Percentiles rank a stretch among this genome's conserved stretches.
phyloP scores from a whole-genome alignment of 2,797 vertebrate genomes.

The Anableps anableps region DNA sequence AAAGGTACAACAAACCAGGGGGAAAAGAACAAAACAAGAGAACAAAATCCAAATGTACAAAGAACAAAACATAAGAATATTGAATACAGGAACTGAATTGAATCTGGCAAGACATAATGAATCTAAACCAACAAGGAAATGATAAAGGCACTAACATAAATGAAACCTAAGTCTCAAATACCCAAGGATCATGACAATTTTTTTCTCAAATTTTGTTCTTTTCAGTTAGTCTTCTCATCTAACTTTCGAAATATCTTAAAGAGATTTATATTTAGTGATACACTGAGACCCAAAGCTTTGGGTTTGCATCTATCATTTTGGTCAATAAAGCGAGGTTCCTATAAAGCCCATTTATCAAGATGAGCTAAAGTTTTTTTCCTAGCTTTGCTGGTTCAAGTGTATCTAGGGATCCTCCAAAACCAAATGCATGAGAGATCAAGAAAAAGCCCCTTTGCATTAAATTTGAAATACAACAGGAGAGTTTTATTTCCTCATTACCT shows the following conservation, averaged over 20 bases:
- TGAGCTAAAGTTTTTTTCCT: slow-evolving; percentile 13
- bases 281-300: neutral
- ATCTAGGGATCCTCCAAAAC: slow-evolving; percentile 11
- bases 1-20: too few species aligned
- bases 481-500: slow-evolving; percentile 22
- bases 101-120: too few species aligned
- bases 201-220: neutral
- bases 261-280: neutral
- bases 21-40: neutral
- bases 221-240: neutral
- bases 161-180: neutral
- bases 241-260: neutral
- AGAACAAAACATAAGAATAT: too few species aligned
- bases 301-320: slow-evolving; percentile 12
- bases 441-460: slow-evolving; percentile 11
- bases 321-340: slow-evolving; percentile 36
- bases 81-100: too few species aligned
- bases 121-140: neutral
- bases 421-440: slow-evolving; percentile 17
- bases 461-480: slow-evolving; percentile 42
- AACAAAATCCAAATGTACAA: neutral
- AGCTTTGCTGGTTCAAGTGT: neutral
- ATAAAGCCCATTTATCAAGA: slow-evolving; percentile 26
- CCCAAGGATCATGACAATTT: neutral
- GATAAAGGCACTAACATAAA: neutral